Evolutionary conservation across 2,888 invertebrate species (phyloP), one percentile per base, ranked within the genome.

Genomic region (Coelopa pilipes): DNA sequence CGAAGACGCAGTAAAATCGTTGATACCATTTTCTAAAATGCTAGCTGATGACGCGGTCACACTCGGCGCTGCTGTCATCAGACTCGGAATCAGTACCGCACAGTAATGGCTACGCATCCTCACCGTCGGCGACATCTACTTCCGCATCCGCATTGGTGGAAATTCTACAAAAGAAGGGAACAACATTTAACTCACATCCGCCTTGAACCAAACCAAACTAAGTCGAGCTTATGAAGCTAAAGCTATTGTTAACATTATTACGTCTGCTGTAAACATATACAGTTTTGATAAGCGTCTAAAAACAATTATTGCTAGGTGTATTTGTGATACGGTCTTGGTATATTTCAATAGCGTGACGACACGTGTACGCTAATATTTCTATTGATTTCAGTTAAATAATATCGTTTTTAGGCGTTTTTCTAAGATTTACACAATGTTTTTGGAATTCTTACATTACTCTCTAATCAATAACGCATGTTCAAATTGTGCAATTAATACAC

Each of bases 91-190:
- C 86, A 82, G 83, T 83, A 82, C 81, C 84, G 76, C 81, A 80
- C 82, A 87, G 83, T 87, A 87, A 82, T 85, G 87, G 87, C 87
- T 87, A 87, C 84, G 86, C 87, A 74, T 87, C 87, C 74, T 83
- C 86, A 71, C 79, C 82, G 9, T 81, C 74, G 13, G 82, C 82
- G 1, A 76, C 76, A 65, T 77, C 76, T 50, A 73, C 81, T 78
- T 85, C 84, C 13, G 78, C 76, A 74, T 85, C 85, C 66, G 70
- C 71, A 67, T 82, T 83, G 12, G 82, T 79, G 47, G 85, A 77
- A 72, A 87, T 86, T 83, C 87, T 87, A 81, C 12, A 82, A 81
- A 66, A 73, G 76, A 72, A 74, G 72, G 77, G 74, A 76, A 55
- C 5, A 60, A 10, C 5, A 57, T 3, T 57, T 57, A 13, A 12